phyloP scores from a whole-genome alignment of 1,140 invertebrate genomes.

The Drosophila chauvacae region DNA sequence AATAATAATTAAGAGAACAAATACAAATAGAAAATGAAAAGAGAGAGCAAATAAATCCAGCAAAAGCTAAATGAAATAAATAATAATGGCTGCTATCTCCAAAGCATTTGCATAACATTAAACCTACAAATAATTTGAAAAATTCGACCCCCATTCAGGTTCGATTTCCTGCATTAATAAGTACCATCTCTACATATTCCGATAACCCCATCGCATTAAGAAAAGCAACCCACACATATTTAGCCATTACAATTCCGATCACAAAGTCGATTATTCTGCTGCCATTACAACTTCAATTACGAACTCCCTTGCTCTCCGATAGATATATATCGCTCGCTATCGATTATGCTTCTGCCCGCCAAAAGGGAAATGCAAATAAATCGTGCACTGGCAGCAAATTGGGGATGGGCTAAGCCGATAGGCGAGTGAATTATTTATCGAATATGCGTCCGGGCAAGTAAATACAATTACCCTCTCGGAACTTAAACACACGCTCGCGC shows the following conservation, averaged over 20 bases:
- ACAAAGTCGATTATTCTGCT: conserved; percentile 10
- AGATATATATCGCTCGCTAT: conserved; percentile 16
- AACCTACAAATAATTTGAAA: not conserved
- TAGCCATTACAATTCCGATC: conserved; percentile 5
- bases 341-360: conserved; percentile 8
- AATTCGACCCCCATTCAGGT: not conserved
- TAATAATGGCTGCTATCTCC: not conserved
- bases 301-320: conserved; percentile 5
- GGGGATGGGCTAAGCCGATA: conserved; percentile 35
- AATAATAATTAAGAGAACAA: not conserved
- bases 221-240: not conserved
- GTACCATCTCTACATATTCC: no score
- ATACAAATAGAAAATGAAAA: not conserved
- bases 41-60: no score
- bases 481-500: conserved; percentile 23
- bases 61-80: no score
- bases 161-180: not conserved
- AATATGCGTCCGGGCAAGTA: conserved; percentile 44
- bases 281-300: conserved; percentile 10
- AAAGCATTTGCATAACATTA: not conserved
- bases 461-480: conserved; percentile 43
- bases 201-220: not conserved
- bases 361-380: conserved; percentile 29
- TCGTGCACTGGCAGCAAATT: conserved; percentile 10
- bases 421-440: conserved; percentile 50